Evolutionary conservation across 30 jellyfish, hydroid and myxozoan species (phyloP).

Genomic region (Nemopilema nomurai): DNA sequence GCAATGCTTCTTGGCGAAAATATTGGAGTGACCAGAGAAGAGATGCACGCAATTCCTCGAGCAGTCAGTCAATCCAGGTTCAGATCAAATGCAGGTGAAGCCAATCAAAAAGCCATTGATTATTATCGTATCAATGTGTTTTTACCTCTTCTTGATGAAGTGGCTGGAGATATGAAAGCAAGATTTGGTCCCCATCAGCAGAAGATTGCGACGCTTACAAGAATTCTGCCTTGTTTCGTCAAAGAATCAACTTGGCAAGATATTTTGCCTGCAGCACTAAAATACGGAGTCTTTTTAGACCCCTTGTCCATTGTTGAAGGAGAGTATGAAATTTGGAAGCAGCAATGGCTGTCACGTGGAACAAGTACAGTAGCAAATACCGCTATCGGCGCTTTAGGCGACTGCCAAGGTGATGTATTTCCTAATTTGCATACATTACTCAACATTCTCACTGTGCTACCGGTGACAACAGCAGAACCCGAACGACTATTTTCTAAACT

Average conservation of each 20-base stretch:
- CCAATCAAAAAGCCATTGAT: neutral
- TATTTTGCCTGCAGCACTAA: no score
- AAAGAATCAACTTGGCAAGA: no score
- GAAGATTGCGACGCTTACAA: no score
- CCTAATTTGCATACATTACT: neutral
- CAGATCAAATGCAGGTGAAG: neutral
- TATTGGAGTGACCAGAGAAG: conserved; percentile 12
- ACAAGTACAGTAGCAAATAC: no score
- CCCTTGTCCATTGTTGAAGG: no score
- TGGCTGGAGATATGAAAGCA: no score
- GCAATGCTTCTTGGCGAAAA: conserved; percentile 18
- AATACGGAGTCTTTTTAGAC: no score
- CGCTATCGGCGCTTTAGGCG: conserved; percentile 6
- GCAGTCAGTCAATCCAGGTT: conserved; percentile 7
- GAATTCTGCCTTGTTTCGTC: no score
- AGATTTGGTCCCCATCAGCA: no score
- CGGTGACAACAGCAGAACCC: conserved; percentile 12
- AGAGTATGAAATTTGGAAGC: no score
- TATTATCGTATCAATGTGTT: neutral
- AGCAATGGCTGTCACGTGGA: no score
- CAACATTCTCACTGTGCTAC: neutral
- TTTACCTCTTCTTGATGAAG: neutral
- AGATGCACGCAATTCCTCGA: conserved; percentile 18
- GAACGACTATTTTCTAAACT: no score
- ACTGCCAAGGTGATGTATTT: neutral